These are phyloP conservation scores for Myiopsitta monachus DNA, from an alignment of 2,113 vertebrate species.

Conservation along the genomic window DNA sequence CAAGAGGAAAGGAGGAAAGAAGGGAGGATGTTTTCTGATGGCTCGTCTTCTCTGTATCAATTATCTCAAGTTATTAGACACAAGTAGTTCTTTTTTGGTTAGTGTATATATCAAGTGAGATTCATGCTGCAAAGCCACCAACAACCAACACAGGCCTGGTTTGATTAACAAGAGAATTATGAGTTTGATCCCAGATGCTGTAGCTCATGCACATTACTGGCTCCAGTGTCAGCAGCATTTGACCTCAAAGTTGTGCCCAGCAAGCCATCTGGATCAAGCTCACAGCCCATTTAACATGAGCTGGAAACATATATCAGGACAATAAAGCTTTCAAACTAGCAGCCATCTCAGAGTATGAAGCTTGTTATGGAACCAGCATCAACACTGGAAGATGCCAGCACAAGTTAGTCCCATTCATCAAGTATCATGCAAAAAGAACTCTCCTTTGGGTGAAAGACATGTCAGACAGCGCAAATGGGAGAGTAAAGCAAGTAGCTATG, in stretches of 20 bases:
- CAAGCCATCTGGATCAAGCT: slow-evolving; percentile 58
- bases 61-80: neutral
- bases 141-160: neutral
- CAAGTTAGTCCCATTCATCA: neutral
- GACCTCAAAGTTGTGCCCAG: slow-evolving; percentile 43
- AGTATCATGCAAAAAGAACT: neutral
- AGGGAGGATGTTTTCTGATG: neutral
- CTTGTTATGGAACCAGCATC: neutral
- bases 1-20: neutral
- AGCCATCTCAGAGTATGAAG: neutral
- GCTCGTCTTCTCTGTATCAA: neutral
- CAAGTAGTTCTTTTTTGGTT: neutral
- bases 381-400: neutral
- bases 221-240: slow-evolving; percentile 46
- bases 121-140: neutral
- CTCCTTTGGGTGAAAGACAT: slow-evolving; percentile 1
- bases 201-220: slow-evolving; percentile 13
- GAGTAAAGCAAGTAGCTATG: neutral
- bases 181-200: slow-evolving; percentile 8
- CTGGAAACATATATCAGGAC: slow-evolving; percentile 41
- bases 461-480: neutral
- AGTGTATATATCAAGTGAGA: neutral
- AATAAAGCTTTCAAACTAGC: slow-evolving; percentile 42
- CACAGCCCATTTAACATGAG: slow-evolving; percentile 52
- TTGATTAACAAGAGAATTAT: slow-evolving; percentile 17